phyloP scores from a whole-genome alignment of 2,888 invertebrate genomes.

The Lasioglossum marginatum region DNA sequence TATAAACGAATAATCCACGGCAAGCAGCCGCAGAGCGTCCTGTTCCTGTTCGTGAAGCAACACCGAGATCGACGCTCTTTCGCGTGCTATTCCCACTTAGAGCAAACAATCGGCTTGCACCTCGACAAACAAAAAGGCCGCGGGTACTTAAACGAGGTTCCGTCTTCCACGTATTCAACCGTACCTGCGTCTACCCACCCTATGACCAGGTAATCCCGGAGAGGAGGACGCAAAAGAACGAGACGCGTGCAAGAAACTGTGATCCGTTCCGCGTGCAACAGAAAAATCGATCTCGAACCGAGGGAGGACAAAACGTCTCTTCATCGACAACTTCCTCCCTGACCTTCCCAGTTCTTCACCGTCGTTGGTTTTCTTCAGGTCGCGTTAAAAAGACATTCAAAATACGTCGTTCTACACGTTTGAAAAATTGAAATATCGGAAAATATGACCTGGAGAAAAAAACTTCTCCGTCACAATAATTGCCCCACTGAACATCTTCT shows the following conservation, averaged over 20 bases:
- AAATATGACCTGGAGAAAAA: too few relatives aligned
- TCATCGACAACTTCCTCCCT: conserved; percentile 27
- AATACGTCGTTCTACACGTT: too few relatives aligned
- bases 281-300: conserved; percentile 34
- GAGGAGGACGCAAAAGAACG: neutral
- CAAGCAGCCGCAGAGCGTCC: neutral
- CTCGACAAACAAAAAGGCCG: conserved; percentile 49
- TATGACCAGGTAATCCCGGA: neutral
- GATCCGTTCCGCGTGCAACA: neutral
- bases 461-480: too few relatives aligned
- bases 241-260: conserved; percentile 20
- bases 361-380: neutral
- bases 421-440: too few relatives aligned
- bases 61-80: conserved; percentile 1
- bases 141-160: conserved; percentile 32
- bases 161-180: conserved; percentile 18
- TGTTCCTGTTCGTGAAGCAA: conserved; percentile 4
- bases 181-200: conserved; percentile 3
- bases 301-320: conserved; percentile 20
- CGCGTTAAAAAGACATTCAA: too few relatives aligned
- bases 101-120: conserved; percentile 47
- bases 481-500: too few relatives aligned
- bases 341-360: neutral
- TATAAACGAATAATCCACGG: conserved; percentile 1
- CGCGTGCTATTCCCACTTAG: conserved; percentile 38